phyloP scores from a whole-genome alignment of 2,113 vertebrate species.

The Epinephelus moara region DNA sequence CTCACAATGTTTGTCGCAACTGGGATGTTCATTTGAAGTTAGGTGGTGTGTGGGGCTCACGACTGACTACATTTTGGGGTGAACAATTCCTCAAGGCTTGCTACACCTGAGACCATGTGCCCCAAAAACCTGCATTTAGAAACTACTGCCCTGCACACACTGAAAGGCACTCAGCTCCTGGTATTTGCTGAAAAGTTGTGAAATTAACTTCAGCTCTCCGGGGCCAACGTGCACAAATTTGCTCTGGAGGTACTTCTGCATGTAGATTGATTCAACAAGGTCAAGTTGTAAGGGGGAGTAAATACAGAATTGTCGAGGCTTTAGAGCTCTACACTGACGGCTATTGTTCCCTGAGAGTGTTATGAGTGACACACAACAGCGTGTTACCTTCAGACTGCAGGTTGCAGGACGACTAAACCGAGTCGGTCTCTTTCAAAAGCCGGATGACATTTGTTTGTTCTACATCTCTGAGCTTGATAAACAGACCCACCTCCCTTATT shows the following conservation, averaged over 20 bases:
- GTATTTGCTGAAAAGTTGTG: conserved; percentile 31
- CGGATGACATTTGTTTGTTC: conserved; percentile 42
- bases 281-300: conserved; percentile 8
- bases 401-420: conserved; percentile 4
- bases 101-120: conserved; percentile 17
- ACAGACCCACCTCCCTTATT: conserved; percentile 58
- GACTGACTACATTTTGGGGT: conserved; percentile 9
- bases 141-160: conserved; percentile 10
- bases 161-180: conserved; percentile 1
- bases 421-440: neutral
- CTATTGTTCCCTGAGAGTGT: neutral
- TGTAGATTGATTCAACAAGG: conserved; percentile 20
- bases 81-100: neutral
- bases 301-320: neutral
- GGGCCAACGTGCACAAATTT: conserved; percentile 20
- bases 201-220: conserved; percentile 37
- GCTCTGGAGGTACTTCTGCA: conserved; percentile 1
- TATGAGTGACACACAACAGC: neutral
- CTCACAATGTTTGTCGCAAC: neutral
- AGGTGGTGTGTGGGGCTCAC: neutral
- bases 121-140: conserved; percentile 27
- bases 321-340: neutral
- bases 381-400: conserved; percentile 7
- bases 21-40: neutral
- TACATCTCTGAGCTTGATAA: conserved; percentile 48